These are phyloP conservation scores for rabbit (Oryctolagus cuniculus) DNA, from an alignment of 2,113 vertebrate genomes.

Conservation along the genomic window mOryCun1.1 NC_091445.1:85214001-85214500, in stretches of 20 bases:
- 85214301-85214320: neutral
- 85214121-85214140: neutral
- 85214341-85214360: neutral
- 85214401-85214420: neutral
- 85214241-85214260: neutral
- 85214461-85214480: neutral
- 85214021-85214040: neutral
- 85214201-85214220: neutral
- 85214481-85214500: neutral
- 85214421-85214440: neutral
- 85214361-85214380: neutral
- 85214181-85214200: neutral
- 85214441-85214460: neutral
- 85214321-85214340: conserved; percentile 11
- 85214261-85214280: neutral
- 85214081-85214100: neutral
- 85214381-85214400: neutral
- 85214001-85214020: neutral
- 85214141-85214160: neutral
- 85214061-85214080: neutral
- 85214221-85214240: neutral
- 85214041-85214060: neutral
- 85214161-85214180: neutral
- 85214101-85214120: neutral
- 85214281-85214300: neutral